Evolutionary conservation across 2,888 invertebrate genomes (phyloP), one percentile per base, ranked within the genome.

Genomic region (Elegia similella): DNA sequence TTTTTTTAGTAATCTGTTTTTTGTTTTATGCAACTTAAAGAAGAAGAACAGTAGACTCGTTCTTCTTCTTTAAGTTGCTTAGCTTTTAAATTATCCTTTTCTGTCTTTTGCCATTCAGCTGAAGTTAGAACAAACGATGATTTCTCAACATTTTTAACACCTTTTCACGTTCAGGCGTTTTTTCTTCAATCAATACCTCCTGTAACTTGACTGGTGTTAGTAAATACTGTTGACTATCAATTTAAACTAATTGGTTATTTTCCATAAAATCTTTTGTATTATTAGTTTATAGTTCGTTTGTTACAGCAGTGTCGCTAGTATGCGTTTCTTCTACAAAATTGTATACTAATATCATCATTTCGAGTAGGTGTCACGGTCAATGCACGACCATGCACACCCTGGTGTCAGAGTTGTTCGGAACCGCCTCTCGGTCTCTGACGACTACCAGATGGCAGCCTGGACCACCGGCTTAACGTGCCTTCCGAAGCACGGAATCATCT

Each of bases 1-100:
- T 61, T 61, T 56, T 59, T 61, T 56, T n/a, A 61, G 56, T 61
- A 61, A 61, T 61, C 61, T 61, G 56, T 56, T 55, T 54, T 58
- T n/a, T n/a, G n/a, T 61, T 43, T 56, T 56, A 32, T 56, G 61
- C 55, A 58, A 58, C 58, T 43, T n/a, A n/a, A n/a, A n/a, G n/a
- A n/a, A n/a, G n/a, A n/a, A n/a, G n/a, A n/a, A n/a, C n/a, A n/a
- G n/a, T n/a, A n/a, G n/a, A n/a, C 61, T 15, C 58, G 61, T 54
- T 61, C 56, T 61, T 59, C 57, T 61, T 58, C 58, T 58, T 61
- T 61, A 58, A 58, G 56, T 61, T 56, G 16, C 57, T 58, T 58
- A 56, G 58, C 61, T 56, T 59, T 42, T 44, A n/a, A 56, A 43
- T 57, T 57, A 32, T 62, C 59, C 48, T 61, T 59, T 62, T 59